These are phyloP conservation scores for Erebia palarica DNA, from an alignment of 2,888 invertebrate genomes.

Conservation along the genomic window DNA sequence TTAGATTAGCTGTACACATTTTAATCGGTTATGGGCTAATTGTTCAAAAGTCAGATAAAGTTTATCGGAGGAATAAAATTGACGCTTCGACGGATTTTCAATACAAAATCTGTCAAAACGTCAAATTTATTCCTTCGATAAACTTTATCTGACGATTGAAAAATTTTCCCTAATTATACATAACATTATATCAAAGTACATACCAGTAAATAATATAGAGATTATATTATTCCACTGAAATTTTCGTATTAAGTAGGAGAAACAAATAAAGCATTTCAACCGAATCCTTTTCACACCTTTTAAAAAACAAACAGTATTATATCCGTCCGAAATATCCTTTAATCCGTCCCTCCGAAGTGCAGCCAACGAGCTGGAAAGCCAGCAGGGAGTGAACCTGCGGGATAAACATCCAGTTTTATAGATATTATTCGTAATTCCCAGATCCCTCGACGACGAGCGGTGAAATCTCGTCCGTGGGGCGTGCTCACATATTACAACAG, in stretches of 20 bases:
- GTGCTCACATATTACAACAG: background rate
- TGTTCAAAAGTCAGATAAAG: too few relatives aligned
- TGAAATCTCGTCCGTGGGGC: background rate
- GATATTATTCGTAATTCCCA: slow-evolving; percentile 4
- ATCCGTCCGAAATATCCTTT: background rate
- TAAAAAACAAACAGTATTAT: background rate
- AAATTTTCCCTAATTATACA: too few relatives aligned
- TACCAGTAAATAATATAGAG: too few relatives aligned
- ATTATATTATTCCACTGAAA: too few relatives aligned
- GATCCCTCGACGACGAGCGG: background rate
- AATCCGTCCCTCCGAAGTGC: background rate
- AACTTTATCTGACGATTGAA: too few relatives aligned
- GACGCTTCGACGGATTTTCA: too few relatives aligned
- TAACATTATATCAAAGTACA: background rate
- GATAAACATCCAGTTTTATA: slow-evolving; percentile 12
- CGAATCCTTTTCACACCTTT: background rate
- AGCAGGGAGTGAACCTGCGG: background rate
- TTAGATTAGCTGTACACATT: background rate
- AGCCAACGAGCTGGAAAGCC: slow-evolving; percentile 5
- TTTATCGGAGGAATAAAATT: too few relatives aligned
- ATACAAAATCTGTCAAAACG: too few relatives aligned
- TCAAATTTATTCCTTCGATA: too few relatives aligned
- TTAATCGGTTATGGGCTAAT: too few relatives aligned
- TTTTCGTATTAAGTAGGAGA: too few relatives aligned
- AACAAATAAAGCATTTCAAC: background rate